Evolutionary conservation across 2,113 vertebrate genomes (phyloP), one percentile per base, ranked within the genome.

Genomic region (Silurus glanis): DNA sequence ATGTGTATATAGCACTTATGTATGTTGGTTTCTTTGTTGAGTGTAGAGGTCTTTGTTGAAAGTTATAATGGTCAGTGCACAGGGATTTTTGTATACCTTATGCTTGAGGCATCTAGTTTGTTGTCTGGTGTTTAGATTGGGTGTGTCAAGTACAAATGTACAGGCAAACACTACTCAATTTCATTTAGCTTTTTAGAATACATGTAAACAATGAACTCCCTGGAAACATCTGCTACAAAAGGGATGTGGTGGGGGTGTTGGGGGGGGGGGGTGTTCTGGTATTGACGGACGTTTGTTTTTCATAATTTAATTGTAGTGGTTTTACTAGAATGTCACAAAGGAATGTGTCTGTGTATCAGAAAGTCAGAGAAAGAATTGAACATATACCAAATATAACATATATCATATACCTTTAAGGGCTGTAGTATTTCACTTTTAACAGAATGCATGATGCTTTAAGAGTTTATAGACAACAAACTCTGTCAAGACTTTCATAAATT

Each of bases 51-150:
- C 51, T 55, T 55, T 76, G 19, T 12, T 74, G 1, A 14, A 55
- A 5, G 85, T 89, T 84, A 87, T 88, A 49, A 23, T 83, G 61
- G 47, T 51, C 49, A 23, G 25, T 61, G 75, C 17, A 55, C 17
- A 9, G 55, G 62, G 87, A 13, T 5, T 69, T 83, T 71, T 45
- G 66, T 80, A 55, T 69, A 67, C 25, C 21, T 78, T 56, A 76
- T 55, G 83, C 55, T 83, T 85, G 64, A 58, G 62, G 37, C 76
- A 19, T 79, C 71, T 88, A 85, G 83, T 49, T 79, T 67, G 66
- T 58, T 82, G 58, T 88, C 51, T 84, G 56, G 45, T 85, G 81
- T 85, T 85, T 85, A 88, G 49, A 69, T 53, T 56, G 61, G 61
- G 71, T 83, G 87, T 85, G 72, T 79, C 62, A 69, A 6, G 5